phyloP scores from a whole-genome alignment of 2,888 invertebrate species.

The Lamellibrachia columna region DNA sequence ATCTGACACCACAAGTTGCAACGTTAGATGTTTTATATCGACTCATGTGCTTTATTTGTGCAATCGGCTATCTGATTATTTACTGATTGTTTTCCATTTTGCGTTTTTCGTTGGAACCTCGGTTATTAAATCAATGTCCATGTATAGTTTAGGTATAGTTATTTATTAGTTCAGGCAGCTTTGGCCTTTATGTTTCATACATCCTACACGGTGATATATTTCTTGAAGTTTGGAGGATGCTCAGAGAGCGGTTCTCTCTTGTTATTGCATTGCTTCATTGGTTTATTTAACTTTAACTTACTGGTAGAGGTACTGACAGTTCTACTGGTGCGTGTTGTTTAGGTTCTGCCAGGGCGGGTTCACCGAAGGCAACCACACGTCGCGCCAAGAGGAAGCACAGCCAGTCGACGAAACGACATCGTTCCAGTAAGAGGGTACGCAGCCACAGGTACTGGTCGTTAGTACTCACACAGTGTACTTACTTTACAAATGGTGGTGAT shows the following conservation, averaged over 20 bases:
- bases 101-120: background rate
- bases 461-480: background rate
- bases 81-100: background rate
- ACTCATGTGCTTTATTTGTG: background rate
- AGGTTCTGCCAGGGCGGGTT: conserved; percentile 16
- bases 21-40: background rate
- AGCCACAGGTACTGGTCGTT: background rate
- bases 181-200: background rate
- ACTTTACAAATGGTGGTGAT: background rate
- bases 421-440: background rate
- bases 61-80: background rate
- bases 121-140: background rate
- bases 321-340: background rate
- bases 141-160: background rate
- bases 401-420: background rate
- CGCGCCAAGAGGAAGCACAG: background rate
- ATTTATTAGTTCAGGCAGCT: background rate
- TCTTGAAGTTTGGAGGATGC: background rate
- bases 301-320: background rate
- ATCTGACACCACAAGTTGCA: background rate
- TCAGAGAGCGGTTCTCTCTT: background rate
- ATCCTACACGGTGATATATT: background rate
- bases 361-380: conserved; percentile 5
- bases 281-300: background rate
- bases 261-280: background rate